These are phyloP conservation scores for Euzophera pinguis DNA, from an alignment of 2,888 invertebrate genomes.

Conservation along the genomic window DNA sequence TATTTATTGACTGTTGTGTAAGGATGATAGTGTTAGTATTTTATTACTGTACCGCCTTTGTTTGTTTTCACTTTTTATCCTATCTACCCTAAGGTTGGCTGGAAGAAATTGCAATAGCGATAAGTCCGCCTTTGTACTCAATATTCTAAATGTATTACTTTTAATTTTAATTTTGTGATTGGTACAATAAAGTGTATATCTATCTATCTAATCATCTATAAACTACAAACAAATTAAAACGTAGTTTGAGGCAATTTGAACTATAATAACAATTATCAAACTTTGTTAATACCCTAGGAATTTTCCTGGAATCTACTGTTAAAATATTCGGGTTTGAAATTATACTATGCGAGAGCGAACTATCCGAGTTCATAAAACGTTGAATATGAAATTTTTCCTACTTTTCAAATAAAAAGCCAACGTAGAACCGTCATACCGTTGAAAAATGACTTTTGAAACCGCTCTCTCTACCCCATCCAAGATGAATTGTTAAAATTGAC, in stretches of 20 bases:
- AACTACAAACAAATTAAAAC: neutral
- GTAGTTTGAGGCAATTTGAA: neutral
- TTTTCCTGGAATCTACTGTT: conserved; percentile 1
- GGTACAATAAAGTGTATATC: too few relatives aligned
- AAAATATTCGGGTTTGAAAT: conserved; percentile 5
- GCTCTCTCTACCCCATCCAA: conserved; percentile 46
- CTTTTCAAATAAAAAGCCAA: conserved; percentile 65
- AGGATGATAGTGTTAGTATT: too few relatives aligned
- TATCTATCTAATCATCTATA: neutral
- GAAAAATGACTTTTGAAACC: conserved; percentile 69
- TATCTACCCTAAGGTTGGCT: too few relatives aligned
- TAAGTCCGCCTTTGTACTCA: too few relatives aligned
- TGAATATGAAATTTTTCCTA: conserved; percentile 61
- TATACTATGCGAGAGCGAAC: neutral
- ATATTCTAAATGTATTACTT: too few relatives aligned
- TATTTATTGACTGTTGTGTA: too few relatives aligned
- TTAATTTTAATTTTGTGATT: too few relatives aligned
- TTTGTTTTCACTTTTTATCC: too few relatives aligned
- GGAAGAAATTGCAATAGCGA: too few relatives aligned
- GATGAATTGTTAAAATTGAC: conserved; percentile 64
- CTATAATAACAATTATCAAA: conserved; percentile 1
- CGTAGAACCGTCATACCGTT: conserved; percentile 68
- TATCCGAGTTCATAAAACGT: conserved; percentile 48
- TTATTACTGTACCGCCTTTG: too few relatives aligned
- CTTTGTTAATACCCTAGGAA: conserved; percentile 2